phyloP scores from a whole-genome alignment of 1,140 invertebrate species.

The silkworm (Bombyx mori) region ASM3026992v2 NC_085110.1:7233001-7233500 shows the following conservation, averaged over 20 bases:
- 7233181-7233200: slow-evolving; percentile 56
- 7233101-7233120: slow-evolving; percentile 36
- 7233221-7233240: slow-evolving; percentile 69
- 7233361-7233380: too few relatives aligned
- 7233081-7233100: slow-evolving; percentile 53
- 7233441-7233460: too few relatives aligned
- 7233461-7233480: too few relatives aligned
- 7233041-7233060: slow-evolving; percentile 34
- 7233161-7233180: slow-evolving; percentile 70
- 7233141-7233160: slow-evolving; percentile 59
- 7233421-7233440: too few relatives aligned
- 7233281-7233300: slow-evolving; percentile 46
- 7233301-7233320: slow-evolving; percentile 10
- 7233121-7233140: slow-evolving; percentile 56
- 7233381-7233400: too few relatives aligned
- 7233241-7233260: slow-evolving; percentile 41
- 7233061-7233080: slow-evolving; percentile 36
- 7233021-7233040: slow-evolving; percentile 5
- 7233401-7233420: too few relatives aligned
- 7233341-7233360: too few relatives aligned
- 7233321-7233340: too few relatives aligned
- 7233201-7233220: slow-evolving; percentile 68
- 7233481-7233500: too few relatives aligned
- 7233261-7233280: slow-evolving; percentile 52
- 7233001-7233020: slow-evolving; percentile 6